Percentiles rank a stretch among this genome's conserved stretches.
Conservation (phyloP, 2,888 invertebrate species). For the Apotomis betuletana region DNA sequence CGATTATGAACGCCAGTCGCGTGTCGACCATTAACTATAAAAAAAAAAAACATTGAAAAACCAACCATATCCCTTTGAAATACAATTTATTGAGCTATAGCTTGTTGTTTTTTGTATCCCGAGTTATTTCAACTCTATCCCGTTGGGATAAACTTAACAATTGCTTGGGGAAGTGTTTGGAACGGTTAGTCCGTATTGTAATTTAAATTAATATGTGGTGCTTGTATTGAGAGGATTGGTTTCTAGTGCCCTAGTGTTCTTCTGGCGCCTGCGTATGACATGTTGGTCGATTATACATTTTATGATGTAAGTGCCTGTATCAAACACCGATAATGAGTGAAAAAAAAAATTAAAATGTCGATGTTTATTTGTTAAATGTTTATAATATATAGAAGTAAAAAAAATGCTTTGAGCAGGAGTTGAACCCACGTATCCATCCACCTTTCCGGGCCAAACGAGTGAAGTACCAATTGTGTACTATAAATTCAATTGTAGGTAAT, state of each 20-base stretch:
- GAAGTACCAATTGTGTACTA: too few species aligned
- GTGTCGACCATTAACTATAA: constrained; percentile 56
- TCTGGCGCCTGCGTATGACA: constrained; percentile 14
- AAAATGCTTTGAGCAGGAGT: too few species aligned
- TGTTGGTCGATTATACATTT: constrained; percentile 8
- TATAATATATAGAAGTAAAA: too few species aligned
- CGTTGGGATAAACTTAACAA: not conserved
- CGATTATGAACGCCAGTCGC: constrained; percentile 69
- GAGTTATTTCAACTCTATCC: constrained; percentile 11
- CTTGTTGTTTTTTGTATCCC: constrained; percentile 1
- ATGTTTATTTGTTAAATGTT: too few species aligned
- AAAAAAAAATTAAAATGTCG: too few species aligned
- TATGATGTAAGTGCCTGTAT: not conserved
- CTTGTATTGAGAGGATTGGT: constrained; percentile 35
- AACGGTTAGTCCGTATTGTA: constrained; percentile 36
- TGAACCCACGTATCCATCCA: too few species aligned
- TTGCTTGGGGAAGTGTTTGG: not conserved
- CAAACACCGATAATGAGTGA: too few species aligned
- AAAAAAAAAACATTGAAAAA: constrained; percentile 17
- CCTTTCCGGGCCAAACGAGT: too few species aligned
- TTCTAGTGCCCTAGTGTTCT: constrained; percentile 27
- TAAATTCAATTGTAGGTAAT: too few species aligned
- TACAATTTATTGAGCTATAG: constrained; percentile 13
- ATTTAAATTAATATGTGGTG: constrained; percentile 40
- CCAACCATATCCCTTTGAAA: constrained; percentile 15